Percentiles rank a stretch among this genome's conserved stretches.
phyloP scores from a whole-genome alignment of 2,797 vertebrate species.

The Tapera naevia region DNA sequence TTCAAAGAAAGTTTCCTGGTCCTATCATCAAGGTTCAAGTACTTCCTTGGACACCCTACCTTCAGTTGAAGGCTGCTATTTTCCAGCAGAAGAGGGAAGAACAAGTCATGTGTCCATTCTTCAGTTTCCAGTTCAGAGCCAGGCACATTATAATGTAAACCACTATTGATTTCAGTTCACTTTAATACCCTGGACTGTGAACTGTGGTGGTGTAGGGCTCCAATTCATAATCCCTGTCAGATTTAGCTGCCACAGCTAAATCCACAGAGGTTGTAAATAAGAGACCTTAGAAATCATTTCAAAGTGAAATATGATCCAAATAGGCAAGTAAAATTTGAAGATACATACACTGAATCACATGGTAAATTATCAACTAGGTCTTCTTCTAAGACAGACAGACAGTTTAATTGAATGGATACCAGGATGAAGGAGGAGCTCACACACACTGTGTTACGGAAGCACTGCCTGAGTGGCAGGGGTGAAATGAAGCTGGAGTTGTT shows the following conservation, averaged over 20 bases:
- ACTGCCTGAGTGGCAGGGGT: not conserved
- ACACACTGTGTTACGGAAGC: not conserved
- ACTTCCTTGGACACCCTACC: not conserved
- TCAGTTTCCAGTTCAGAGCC: slow-evolving; percentile 16
- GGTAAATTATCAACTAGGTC: not conserved
- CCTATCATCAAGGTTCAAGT: not conserved
- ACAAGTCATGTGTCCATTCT: not conserved
- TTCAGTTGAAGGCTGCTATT: not conserved
- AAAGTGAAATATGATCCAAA: slow-evolving; percentile 4
- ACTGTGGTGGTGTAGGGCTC: slow-evolving; percentile 37
- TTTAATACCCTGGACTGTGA: slow-evolving; percentile 47
- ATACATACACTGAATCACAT: not conserved
- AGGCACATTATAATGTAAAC: slow-evolving; percentile 47
- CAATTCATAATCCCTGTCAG: slow-evolving; percentile 41
- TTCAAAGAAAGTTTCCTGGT: not conserved
- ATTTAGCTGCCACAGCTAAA: slow-evolving; percentile 45
- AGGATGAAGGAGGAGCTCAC: not conserved
- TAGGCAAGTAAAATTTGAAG: not conserved
- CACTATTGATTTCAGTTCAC: slow-evolving; percentile 63
- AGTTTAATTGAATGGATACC: not conserved
- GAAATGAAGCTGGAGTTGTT: not conserved
- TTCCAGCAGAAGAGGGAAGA: not conserved
- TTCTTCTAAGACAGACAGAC: not conserved
- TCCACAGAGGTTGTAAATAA: not conserved
- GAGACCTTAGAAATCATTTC: slow-evolving; percentile 12